Evolutionary conservation across 2,888 invertebrate genomes (phyloP).

Genomic region (Oscheius sp.): DNA sequence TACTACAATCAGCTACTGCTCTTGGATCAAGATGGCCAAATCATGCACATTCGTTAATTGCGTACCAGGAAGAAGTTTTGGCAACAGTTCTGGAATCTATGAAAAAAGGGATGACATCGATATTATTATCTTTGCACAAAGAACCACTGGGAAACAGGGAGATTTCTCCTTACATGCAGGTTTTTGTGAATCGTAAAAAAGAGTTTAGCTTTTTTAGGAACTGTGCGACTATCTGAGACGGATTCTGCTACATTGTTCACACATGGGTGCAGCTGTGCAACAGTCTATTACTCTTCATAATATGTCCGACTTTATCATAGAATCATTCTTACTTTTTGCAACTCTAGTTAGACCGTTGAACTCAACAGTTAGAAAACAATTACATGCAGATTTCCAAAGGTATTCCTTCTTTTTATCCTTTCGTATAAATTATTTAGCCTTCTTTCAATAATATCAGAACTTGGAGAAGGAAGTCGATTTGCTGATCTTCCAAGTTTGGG

Average conservation of each 20-base stretch:
- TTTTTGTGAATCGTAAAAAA: neutral
- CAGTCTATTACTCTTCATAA: conserved; percentile 72
- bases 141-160: conserved; percentile 50
- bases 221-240: conserved; percentile 51
- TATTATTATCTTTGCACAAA: conserved; percentile 55
- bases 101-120: conserved; percentile 42
- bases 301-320: conserved; percentile 88
- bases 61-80: conserved; percentile 45
- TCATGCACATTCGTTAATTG: conserved; percentile 41
- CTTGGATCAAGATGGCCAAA: conserved; percentile 50
- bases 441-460: neutral
- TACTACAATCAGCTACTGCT: conserved; percentile 52
- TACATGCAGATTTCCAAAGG: conserved; percentile 49
- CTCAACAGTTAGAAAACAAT: conserved; percentile 37
- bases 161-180: conserved; percentile 55
- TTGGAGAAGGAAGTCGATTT: conserved; percentile 28
- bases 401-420: neutral
- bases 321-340: conserved; percentile 87
- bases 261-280: conserved; percentile 50
- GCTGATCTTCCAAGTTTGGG: conserved; percentile 5
- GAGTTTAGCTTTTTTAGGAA: conserved; percentile 38
- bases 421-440: conserved; percentile 17
- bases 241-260: conserved; percentile 54
- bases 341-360: conserved; percentile 83
- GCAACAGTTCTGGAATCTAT: conserved; percentile 37